Conservation (phyloP, 2,113 vertebrate genomes). For the Circaetus gallicus region DNA sequence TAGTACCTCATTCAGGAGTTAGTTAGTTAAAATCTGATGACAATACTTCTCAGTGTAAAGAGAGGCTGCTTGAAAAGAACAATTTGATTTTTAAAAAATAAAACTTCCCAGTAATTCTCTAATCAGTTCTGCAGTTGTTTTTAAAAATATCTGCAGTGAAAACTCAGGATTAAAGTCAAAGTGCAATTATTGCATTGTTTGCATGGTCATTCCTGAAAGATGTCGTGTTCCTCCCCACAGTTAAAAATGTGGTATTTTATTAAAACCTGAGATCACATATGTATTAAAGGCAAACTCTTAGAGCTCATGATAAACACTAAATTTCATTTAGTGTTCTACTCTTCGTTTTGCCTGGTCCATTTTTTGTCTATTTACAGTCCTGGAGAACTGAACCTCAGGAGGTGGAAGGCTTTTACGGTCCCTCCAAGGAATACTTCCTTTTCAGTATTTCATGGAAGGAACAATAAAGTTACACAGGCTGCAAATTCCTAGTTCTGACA, state of each 20-base stretch:
- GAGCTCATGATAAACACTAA: not conserved
- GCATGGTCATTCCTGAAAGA: not conserved
- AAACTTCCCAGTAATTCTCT: not conserved
- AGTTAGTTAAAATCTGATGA: not conserved
- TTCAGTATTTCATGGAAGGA: not conserved
- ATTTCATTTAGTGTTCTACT: not conserved
- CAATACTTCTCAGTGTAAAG: not conserved
- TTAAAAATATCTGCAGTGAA: not conserved
- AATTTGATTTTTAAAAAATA: not conserved
- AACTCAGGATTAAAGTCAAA: not conserved
- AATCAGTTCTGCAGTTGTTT: not conserved
- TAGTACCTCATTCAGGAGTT: not conserved
- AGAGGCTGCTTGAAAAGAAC: not conserved
- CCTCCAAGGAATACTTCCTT: not conserved
- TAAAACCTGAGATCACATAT: not conserved
- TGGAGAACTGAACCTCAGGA: not conserved
- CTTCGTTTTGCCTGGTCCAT: not conserved
- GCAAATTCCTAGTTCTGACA: not conserved
- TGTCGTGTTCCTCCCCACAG: not conserved
- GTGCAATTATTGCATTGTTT: not conserved
- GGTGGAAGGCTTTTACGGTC: not conserved
- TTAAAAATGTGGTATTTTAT: not conserved
- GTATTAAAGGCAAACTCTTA: not conserved
- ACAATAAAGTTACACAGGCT: not conserved
- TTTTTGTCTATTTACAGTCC: not conserved